Conservation (phyloP, 2,113 vertebrate species). For the Heterochromis multidens region DNA sequence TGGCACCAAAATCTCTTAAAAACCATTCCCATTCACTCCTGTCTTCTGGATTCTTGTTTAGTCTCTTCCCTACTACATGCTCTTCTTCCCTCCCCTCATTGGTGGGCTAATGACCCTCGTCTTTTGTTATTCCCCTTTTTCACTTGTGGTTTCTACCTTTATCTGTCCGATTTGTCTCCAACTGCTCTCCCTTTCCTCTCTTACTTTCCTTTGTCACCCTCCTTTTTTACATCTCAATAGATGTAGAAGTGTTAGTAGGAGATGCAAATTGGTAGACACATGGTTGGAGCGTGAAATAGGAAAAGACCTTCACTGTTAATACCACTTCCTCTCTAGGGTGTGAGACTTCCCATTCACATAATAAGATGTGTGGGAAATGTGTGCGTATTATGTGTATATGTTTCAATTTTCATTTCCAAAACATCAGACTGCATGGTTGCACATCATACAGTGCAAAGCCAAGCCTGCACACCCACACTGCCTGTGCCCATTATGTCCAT, state of each 20-base stretch:
- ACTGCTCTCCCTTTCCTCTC: not conserved
- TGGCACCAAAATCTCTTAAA: not conserved
- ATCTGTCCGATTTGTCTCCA: not conserved
- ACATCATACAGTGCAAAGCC: not conserved
- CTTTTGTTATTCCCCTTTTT: not conserved
- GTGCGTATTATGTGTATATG: not conserved
- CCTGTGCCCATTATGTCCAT: conserved; percentile 33
- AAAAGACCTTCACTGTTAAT: conserved; percentile 57
- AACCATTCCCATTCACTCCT: not conserved
- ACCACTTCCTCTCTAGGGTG: conserved; percentile 47
- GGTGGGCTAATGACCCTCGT: not conserved
- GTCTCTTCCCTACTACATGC: not conserved
- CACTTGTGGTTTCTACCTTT: not conserved
- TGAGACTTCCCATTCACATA: conserved; percentile 41
- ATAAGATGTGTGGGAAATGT: not conserved
- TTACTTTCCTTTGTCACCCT: not conserved
- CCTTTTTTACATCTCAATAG: conserved; percentile 29
- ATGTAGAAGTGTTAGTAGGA: conserved; percentile 48
- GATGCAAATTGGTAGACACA: conserved; percentile 64
- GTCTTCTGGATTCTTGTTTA: not conserved
- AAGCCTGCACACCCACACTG: not conserved
- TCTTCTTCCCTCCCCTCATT: not conserved
- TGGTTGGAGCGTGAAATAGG: conserved; percentile 71
- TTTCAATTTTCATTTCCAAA: conserved; percentile 9
- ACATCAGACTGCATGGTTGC: conserved; percentile 13